Conservation (phyloP, 2,797 vertebrate genomes). For the Merluccius polli region DNA sequence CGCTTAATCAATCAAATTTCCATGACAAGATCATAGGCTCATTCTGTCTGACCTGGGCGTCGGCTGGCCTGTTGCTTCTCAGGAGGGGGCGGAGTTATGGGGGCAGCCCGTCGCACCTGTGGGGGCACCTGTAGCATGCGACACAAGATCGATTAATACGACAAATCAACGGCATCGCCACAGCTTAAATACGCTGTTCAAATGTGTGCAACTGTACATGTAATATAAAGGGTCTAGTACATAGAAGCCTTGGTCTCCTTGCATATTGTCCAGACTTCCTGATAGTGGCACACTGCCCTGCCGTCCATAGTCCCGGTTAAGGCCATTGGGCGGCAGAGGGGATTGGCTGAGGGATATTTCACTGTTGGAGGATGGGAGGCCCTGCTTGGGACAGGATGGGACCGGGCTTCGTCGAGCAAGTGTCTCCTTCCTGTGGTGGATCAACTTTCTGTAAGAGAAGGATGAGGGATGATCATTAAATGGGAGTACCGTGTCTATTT, state of each 20-base stretch:
- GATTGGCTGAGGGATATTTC: constrained; percentile 84
- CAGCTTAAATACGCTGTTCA: background rate
- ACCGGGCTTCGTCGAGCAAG: constrained; percentile 83
- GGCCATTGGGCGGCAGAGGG: constrained; percentile 80
- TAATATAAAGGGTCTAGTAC: background rate
- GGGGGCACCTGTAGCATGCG: constrained; percentile 76
- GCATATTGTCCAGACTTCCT: constrained; percentile 75
- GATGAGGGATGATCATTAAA: background rate
- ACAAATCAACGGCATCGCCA: background rate
- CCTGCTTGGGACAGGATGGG: constrained; percentile 67
- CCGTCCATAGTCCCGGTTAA: constrained; percentile 79
- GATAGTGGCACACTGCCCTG: constrained; percentile 81
- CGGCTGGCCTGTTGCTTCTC: constrained; percentile 80
- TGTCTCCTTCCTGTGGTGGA: constrained; percentile 96
- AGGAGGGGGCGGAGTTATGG: constrained; percentile 84
- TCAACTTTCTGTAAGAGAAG: constrained; percentile 81
- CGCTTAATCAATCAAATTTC: background rate
- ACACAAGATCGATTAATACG: background rate
- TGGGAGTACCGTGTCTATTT: background rate
- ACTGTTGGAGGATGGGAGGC: constrained; percentile 82
- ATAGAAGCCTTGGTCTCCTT: constrained; percentile 77
- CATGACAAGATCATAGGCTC: background rate
- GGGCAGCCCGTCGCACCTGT: constrained; percentile 82
- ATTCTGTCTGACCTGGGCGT: constrained; percentile 54
- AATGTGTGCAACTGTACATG: background rate